Evolutionary conservation across 2,888 invertebrate genomes (phyloP), one percentile per base, ranked within the genome.

Genomic region (Halictus ligatus): DNA sequence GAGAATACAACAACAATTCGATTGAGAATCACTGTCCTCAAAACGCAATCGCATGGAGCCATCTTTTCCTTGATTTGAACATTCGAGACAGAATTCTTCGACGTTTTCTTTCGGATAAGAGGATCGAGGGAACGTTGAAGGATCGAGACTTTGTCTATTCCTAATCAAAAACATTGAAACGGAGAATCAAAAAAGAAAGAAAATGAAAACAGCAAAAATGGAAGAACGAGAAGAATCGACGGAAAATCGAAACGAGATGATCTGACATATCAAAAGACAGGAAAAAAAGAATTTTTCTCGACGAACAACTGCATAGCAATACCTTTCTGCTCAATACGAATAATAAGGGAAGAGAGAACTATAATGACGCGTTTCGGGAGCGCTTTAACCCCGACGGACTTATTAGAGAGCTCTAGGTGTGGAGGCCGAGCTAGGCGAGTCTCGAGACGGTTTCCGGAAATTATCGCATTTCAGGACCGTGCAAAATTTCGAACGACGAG

Each of bases 251-350:
- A 80, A 60, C 75, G 81, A 84, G 64, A 74, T 84, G 88, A 85
- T 92, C 87, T 89, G 92, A 94, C 94, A 94, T 94, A 94, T 94
- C 93, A 94, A 92, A 92, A 91, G 89, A 92, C 89, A 90, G 69
- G 12, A 69, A 12, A 69, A 29, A 71, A 43, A 2, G 81, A 86
- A 92, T 92, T 91, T 90, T 93, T 90, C 88, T 90, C 88, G 75
- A 85, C 67, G 86, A 91, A 87, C 89, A 91, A 91, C 89, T 87
- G 90, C 77, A 91, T 92, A 93, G 94, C 93, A 94, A 94, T 94
- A 94, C 92, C 90, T 91, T 93, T 93, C 91, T 92, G 94, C 94
- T 94, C 92, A 93, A 94, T 92, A 91, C 90, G 90, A 91, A 93
- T 93, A 91, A 91, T 92, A 90, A 89, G 87, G 77, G 64, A 83